Evolutionary conservation across 2,113 vertebrate genomes (phyloP), one percentile per base, ranked within the genome.

Genomic region (Zosterops borbonicus): DNA sequence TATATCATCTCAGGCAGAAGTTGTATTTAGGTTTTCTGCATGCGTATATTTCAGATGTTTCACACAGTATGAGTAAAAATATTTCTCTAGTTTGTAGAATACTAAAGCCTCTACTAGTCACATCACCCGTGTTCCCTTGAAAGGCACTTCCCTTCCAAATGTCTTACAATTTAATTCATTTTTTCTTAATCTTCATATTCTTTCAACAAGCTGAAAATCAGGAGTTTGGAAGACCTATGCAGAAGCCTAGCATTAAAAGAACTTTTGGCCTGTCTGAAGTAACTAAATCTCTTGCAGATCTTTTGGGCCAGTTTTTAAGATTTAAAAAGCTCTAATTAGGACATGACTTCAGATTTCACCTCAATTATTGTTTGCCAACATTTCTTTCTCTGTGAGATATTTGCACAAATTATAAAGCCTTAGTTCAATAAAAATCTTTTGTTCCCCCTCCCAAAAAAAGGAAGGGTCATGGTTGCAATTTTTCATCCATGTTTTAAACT

Each of bases 401-500:
- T 97, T 97, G 79, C 35, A 92, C 25, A 89, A 92, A 93, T 96
- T 95, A 84, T 70, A 94, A 95, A 89, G 11, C 31, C 52, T 82
- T 31, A 83, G 37, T 94, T 89, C 78, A 93, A 92, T 41, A 84
- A 65, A 56, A 84, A 74, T 83, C 33, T 84, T 87, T 73, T 92
- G 63, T 79, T 90, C 71, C 28, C 60, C 15, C 14, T 58, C 56
- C 58, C 9, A 65, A 90, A 63, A 52, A 86, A 62, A 83, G 39
- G 12, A 44, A 82, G 82, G 88, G 91, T 97, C 64, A 92, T 49
- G 89, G 90, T 95, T 95, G 94, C 41, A 96, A 96, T 97, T 97
- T 98, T 95, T 96, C 52, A 63, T 81, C 42, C 73, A 93, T 85
- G 24, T 46, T 96, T 98, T 93, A 96, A 96, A 97, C 63, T 75